phyloP scores from a whole-genome alignment of 2,113 vertebrate species.

The Brevimyrus niger region DNA sequence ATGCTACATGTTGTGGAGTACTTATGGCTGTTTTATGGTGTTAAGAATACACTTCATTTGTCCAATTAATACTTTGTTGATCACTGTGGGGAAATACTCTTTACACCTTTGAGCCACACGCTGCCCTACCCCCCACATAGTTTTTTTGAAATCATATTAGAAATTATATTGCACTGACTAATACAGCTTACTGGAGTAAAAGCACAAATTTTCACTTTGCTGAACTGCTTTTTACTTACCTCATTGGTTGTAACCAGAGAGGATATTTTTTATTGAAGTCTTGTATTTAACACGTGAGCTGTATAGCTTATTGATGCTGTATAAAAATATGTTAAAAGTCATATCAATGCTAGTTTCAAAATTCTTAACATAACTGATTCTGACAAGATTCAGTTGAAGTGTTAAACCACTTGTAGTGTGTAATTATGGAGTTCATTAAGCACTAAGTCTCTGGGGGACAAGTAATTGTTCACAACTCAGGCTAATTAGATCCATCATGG shows the following conservation, averaged over 20 bases:
- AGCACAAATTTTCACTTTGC: neutral
- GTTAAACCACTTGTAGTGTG: neutral
- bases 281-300: neutral
- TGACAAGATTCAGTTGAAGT: neutral
- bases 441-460: neutral
- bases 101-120: too few species aligned
- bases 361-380: neutral
- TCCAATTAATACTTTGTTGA: neutral
- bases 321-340: neutral
- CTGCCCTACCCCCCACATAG: neutral
- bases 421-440: neutral
- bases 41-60: neutral
- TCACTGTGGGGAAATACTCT: too few species aligned
- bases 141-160: neutral
- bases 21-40: neutral
- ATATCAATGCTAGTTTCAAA: neutral
- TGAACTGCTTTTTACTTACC: neutral
- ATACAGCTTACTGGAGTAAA: neutral
- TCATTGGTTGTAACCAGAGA: neutral
- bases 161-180: neutral
- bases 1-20: neutral
- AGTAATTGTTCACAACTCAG: conserved; percentile 9
- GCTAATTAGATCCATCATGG: conserved; percentile 4
- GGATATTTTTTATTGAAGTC: neutral
- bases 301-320: neutral